Evolutionary conservation across 2,888 invertebrate species (phyloP), one percentile per base, ranked within the genome.

Genomic region (Sarcophaga variegata): DNA sequence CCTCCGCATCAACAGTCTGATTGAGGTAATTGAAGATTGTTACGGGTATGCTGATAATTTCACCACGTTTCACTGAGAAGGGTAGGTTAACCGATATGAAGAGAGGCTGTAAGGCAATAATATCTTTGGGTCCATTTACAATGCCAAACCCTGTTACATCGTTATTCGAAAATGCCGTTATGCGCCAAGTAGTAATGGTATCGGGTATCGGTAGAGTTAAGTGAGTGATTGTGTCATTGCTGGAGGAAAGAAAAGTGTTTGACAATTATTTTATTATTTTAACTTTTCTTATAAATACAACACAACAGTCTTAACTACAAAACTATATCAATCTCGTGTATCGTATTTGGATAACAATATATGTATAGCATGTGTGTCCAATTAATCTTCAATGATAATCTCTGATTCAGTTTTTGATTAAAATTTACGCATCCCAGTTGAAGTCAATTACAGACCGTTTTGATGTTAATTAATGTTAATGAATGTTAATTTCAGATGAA

Each of bases 21-120:
- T 96, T 95, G 93, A 97, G 94, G 90, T 98, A 97, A 92, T 98
- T 99, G 92, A 97, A 97, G 14, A 98, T 95, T 4, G 97, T 96
- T 20, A 97, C 96, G 69, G 98, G 96, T 75, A 98, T 95, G 0
- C 97, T 96, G 64, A 99, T 94, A 17, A 97, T 96, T 94, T 99
- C 99, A 54, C 96, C 97, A 45, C 96, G 94, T 88, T 96, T 95
- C 0, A 97, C 95, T 0, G 96, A 95, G 91, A 96, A 96, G 0
- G 97, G 97, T 77, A 97, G 93, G 90, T 96, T 96, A 82, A 97
- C 92, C 2, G 95, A 95, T 62, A 97, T 94, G 90, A 96, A 97
- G 93, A 97, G 97, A 5, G 96, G 95, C 88, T 96, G 95, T 92
- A 96, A 96, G 1, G 97, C 96, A 91, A 94, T 95, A 60, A 97